Conservation (phyloP, 92 coral and sea anemone species). For the Scolanthus callimorphus region DNA sequence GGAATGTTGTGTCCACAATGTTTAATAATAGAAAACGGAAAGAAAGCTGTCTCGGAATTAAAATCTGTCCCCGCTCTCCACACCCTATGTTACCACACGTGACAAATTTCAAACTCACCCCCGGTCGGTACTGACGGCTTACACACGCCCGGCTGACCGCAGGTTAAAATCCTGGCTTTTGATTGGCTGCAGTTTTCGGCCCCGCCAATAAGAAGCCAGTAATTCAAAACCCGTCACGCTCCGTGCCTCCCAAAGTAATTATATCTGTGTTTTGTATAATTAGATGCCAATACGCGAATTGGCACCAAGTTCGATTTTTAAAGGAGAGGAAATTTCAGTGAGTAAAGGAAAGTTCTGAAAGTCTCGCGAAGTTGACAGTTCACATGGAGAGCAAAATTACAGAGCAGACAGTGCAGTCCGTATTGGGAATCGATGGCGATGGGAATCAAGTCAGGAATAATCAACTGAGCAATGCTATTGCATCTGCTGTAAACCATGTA, state of each 20-base stretch:
- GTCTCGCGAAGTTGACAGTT: no score
- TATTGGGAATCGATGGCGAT: slow-evolving; percentile 4
- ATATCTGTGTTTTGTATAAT: slow-evolving; percentile 80
- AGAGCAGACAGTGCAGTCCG: slow-evolving; percentile 10
- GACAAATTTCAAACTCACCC: neutral
- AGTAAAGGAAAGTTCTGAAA: neutral
- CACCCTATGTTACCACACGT: neutral
- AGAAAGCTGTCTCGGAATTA: neutral
- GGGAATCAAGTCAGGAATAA: slow-evolving; percentile 44
- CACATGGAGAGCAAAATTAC: slow-evolving; percentile 11
- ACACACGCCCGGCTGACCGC: slow-evolving; percentile 67
- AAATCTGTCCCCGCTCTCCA: slow-evolving; percentile 13
- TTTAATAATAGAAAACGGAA: slow-evolving; percentile 26
- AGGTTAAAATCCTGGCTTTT: slow-evolving; percentile 19
- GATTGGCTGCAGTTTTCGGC: slow-evolving; percentile 65
- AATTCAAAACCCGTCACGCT: slow-evolving; percentile 69
- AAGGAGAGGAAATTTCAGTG: slow-evolving; percentile 4
- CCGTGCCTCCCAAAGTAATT: slow-evolving; percentile 57
- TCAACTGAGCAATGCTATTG: slow-evolving; percentile 88
- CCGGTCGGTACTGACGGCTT: slow-evolving; percentile 33
- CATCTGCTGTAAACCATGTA: slow-evolving; percentile 95
- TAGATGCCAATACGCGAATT: slow-evolving; percentile 81
- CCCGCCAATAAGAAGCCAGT: slow-evolving; percentile 76
- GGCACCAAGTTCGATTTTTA: slow-evolving; percentile 92
- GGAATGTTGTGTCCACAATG: slow-evolving; percentile 11